Base-by-base conservation (phyloP, 1,140 invertebrate genomes). In the Latrodectus geometricus region DNA sequence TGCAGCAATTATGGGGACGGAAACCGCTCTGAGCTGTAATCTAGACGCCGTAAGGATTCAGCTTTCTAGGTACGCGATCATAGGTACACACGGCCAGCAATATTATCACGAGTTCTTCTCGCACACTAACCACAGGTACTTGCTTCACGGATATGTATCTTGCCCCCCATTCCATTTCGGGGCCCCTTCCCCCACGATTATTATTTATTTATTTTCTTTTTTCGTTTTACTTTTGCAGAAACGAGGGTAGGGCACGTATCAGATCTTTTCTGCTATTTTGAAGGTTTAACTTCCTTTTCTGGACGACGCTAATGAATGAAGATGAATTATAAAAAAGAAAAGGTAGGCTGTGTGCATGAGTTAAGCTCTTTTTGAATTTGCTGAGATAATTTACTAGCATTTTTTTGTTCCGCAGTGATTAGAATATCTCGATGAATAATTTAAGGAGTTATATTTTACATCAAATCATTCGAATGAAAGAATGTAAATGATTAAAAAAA, bases 1-100 rank as follows among this genome's bases (percentile, higher is more conserved):
- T 83, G 74, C 52, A 54, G 82, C 82, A 84, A 84, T 84, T 84
- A 84, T n/a, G 82, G 73, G 23, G 61, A 56, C 54, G 82, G 73
- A 15, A 61, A 56, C 54, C 20, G 48, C 80, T 81, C 50, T 74
- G 35, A 65, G 73, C 72, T 84, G 82, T 84, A 84, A 84, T 84
- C 82, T 84, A 69, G 82, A 69, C 76, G 82, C 82, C 73, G 82
- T 73, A 84, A 61, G 52, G 73, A 82, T 35, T 72, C 78, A 54
- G 66, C 70, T 66, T 80, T 61, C 56, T 72, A 20, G 79, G 79
- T 35, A 21, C 65, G 80, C 54, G 23, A 23, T 35, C 72, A 65
- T 52, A 73, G 65, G 74, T 83, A 74, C 70, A 74, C 80, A 72
- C 76, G 69, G 52, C 20, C 54, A 74, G 70, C 49, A 74, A 35